phyloP scores from a whole-genome alignment of 1,140 invertebrate genomes.

The Trialeurodes vaporariorum region DNA sequence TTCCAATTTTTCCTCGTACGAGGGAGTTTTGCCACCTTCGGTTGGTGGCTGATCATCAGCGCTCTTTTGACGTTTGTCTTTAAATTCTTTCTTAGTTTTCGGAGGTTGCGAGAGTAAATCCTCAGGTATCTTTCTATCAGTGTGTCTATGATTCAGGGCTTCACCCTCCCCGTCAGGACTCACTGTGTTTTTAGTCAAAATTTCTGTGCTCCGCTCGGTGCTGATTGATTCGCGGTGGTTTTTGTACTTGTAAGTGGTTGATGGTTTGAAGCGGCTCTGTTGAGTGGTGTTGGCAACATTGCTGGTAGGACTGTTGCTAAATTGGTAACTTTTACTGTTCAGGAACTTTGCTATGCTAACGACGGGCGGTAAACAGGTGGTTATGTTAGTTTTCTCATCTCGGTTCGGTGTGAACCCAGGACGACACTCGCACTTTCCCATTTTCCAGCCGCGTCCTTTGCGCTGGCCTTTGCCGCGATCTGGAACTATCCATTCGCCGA shows the following conservation, averaged over 20 bases:
- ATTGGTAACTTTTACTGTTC: constrained; percentile 28
- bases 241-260: neutral
- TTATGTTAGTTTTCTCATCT: constrained; percentile 26
- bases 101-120: too few relatives aligned
- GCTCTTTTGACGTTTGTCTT: neutral
- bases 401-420: constrained; percentile 44
- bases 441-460: constrained; percentile 25
- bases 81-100: neutral
- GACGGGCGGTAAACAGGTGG: constrained; percentile 36
- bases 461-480: constrained; percentile 31
- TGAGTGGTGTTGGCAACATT: too few relatives aligned
- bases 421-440: constrained; percentile 49
- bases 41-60: neutral
- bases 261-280: neutral
- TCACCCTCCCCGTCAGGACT: neutral
- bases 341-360: constrained; percentile 39
- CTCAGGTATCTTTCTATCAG: too few relatives aligned
- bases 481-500: constrained; percentile 57
- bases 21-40: neutral
- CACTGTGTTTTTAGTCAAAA: neutral
- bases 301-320: neutral
- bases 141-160: neutral
- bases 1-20: neutral
- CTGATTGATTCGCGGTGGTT: neutral
- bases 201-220: neutral